These are phyloP conservation scores for Rallus limicola DNA, from an alignment of 2,113 vertebrate species.

Conservation along the genomic window DNA sequence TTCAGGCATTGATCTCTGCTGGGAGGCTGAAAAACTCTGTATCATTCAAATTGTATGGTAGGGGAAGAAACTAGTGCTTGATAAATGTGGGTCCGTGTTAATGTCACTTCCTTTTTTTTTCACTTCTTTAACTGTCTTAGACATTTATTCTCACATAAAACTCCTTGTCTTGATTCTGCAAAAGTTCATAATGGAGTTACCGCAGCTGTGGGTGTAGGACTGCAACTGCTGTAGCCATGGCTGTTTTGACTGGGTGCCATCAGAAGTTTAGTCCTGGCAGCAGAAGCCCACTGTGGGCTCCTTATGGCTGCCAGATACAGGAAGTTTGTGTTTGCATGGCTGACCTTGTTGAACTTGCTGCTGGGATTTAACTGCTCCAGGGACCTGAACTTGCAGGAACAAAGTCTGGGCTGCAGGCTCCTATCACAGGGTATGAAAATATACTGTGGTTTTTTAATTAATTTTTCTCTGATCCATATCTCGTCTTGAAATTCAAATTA, in stretches of 20 bases:
- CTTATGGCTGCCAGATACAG: not conserved
- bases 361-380: not conserved
- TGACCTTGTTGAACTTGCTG: not conserved
- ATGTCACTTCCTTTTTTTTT: not conserved
- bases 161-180: not conserved
- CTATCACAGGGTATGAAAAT: not conserved
- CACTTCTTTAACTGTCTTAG: not conserved
- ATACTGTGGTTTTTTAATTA: constrained; percentile 5
- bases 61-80: not conserved
- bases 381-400: not conserved
- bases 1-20: constrained; percentile 7
- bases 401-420: not conserved
- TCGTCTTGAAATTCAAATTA: constrained; percentile 21
- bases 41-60: not conserved
- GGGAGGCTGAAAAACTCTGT: not conserved
- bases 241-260: not conserved
- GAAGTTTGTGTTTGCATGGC: not conserved
- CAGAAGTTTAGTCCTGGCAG: not conserved
- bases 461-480: constrained; percentile 3
- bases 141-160: not conserved
- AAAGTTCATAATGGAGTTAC: not conserved
- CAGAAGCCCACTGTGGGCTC: not conserved
- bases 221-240: not conserved
- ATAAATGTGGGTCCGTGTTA: not conserved
- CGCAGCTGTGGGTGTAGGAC: not conserved